Evolutionary conservation across 2,888 invertebrate species (phyloP).

Genomic region (Tupiocoris notatus): DNA sequence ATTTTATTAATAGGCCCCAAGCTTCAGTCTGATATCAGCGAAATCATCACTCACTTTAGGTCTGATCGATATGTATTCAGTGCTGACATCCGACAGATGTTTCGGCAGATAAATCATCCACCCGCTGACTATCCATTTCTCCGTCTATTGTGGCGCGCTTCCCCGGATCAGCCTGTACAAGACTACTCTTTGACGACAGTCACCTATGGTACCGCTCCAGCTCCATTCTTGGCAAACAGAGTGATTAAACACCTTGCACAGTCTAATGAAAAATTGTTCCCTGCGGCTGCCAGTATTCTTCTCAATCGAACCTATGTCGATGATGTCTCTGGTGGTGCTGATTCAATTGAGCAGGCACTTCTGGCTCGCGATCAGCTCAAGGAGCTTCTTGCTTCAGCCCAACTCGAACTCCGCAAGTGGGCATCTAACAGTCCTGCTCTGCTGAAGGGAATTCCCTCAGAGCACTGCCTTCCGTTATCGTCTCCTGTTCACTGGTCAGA

Average conservation of each 20-base stretch:
- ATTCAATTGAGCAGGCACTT: not conserved
- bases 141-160: constrained; percentile 50
- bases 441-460: not conserved
- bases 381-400: not conserved
- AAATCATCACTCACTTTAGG: constrained; percentile 15
- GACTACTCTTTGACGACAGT: constrained; percentile 48
- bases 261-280: constrained; percentile 43
- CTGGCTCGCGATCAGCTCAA: not conserved
- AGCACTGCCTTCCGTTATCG: not conserved
- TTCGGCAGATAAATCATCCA: constrained; percentile 34
- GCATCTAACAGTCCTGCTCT: constrained; percentile 1
- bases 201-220: constrained; percentile 49
- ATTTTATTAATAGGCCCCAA: not conserved
- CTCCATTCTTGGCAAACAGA: constrained; percentile 48
- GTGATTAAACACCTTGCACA: constrained; percentile 47
- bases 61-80: constrained; percentile 37
- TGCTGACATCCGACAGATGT: constrained; percentile 40
- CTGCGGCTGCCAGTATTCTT: constrained; percentile 44
- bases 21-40: not conserved
- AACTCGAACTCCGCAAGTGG: constrained; percentile 11
- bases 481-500: not conserved
- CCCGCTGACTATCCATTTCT: constrained; percentile 45
- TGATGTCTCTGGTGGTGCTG: constrained; percentile 45
- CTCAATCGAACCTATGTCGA: constrained; percentile 49
- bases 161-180: constrained; percentile 37